phyloP scores from a whole-genome alignment of 2,113 vertebrate genomes.

The Pimephales promelas region DNA sequence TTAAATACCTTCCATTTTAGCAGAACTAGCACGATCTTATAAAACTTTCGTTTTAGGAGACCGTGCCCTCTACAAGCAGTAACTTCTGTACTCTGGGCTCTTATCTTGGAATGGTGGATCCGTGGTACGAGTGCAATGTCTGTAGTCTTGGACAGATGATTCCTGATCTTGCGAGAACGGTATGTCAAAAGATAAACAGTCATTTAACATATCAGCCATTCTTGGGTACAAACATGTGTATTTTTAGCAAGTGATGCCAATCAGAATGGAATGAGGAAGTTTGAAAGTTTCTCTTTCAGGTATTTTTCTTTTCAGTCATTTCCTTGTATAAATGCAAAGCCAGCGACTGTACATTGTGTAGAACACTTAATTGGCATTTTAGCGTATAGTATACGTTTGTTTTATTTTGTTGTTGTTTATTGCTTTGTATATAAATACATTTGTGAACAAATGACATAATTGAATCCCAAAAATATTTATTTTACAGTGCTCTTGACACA shows the following conservation, averaged over 20 bases:
- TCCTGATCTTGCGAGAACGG: constrained; percentile 86
- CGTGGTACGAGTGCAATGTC: constrained; percentile 89
- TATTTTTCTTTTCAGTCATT: neutral
- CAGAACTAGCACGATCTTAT: neutral
- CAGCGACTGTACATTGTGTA: neutral
- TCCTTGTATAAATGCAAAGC: constrained; percentile 18
- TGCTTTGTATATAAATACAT: neutral
- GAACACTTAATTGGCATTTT: neutral
- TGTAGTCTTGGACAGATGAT: constrained; percentile 83
- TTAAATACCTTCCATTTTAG: neutral
- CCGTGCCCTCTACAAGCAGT: constrained; percentile 37
- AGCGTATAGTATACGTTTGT: neutral
- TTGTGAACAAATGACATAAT: neutral
- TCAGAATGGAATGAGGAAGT: constrained; percentile 16
- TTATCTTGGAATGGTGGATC: constrained; percentile 87
- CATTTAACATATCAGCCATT: neutral
- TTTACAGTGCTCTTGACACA: neutral
- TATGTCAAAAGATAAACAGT: constrained; percentile 61
- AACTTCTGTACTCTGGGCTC: constrained; percentile 75
- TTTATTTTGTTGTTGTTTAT: neutral
- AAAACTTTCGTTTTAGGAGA: constrained; percentile 57
- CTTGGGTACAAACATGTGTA: neutral
- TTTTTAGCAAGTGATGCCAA: neutral
- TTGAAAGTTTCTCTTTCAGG: neutral
- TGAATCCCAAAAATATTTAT: neutral